Base-by-base conservation (phyloP, 2,797 vertebrate species). In the Melanotaenia pygmaea region DNA sequence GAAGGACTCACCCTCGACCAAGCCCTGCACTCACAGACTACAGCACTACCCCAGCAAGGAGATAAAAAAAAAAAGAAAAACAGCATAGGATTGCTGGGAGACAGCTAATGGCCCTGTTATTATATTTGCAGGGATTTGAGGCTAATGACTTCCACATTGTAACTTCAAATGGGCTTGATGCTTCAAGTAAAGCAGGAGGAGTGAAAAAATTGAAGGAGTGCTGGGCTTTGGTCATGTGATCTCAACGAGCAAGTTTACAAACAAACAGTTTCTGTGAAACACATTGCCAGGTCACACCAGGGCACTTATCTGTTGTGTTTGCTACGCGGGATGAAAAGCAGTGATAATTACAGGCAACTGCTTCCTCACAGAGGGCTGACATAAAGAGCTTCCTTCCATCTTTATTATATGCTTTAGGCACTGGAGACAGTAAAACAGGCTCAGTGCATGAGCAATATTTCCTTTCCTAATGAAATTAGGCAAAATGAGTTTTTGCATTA, bases 141-240 rank as follows among this genome's bases (percentile, higher is more conserved):
- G 84, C 88, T 94, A 94, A 95, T 94, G 90, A 92, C 83, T 94
- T 93, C 92, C 93, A 94, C 79, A 92, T 91, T 93, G 89, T 70
- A 76, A 86, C 86, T 91, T 87, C 80, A 91, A 90, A 91, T 89
- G 83, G 61, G 75, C 85, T 89, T 77, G 72, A 85, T 89, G 84
- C 83, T 82, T 59, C 53, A 45, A 66, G 74, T 72, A 68, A 54
- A 60, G n/a, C 40, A 59, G n/a, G 58, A 30, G 22, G 40, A 40
- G 10, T 22, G 28, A 34, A n/a, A 24, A 35, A 35, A 5, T 9
- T 47, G 45, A n/a, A n/a, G 45, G 3, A 40, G 28, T 10, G 24
- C 12, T 53, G 70, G 64, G 72, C 67, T 75, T 70, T 45, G 64
- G 79, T 89, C 85, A 90, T 62, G 88, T 90, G 89, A 93, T 83